Evolutionary conservation across 2,797 vertebrate genomes (phyloP), one percentile per base, ranked within the genome.

Genomic region (Phoeniculus purpureus): DNA sequence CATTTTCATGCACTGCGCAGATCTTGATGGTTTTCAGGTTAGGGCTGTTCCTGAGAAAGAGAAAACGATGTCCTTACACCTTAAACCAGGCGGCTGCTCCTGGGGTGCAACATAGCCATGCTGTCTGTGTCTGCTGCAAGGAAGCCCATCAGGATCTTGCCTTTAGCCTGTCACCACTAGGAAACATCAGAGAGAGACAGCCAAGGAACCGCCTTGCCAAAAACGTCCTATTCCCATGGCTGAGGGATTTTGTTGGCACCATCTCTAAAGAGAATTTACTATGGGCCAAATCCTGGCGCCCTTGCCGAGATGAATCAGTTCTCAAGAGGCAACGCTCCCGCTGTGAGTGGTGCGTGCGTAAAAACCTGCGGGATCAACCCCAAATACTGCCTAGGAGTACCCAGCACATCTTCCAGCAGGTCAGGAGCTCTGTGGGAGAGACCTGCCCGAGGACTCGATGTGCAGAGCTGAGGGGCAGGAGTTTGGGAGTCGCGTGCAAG

Each of bases 61-160:
- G 71, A 70, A 94, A 95, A 91, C 64, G 21, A 51, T 34, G 83
- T 75, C 89, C 73, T 85, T 91, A 47, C 58, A 91, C 84, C 80
- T 94, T 90, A 73, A 89, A 94, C 81, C 87, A 95, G 93, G 78
- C 92, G 76, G 82, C 86, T 86, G 83, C 92, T 96, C 96, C 94
- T 80, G 90, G 96, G 95, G 96, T 89, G 94, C 95, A 93, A 96
- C 95, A 96, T 78, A 94, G 94, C 95, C 31, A 3, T n/a, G 61
- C 83, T 89, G 93, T 94, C 83, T 89, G 93, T 94, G 94, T 94
- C 77, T 89, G 23, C 96, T 93, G 90, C 78, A 87, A 96, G 97
- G 96, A 95, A 97, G 95, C 96, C 96, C 83, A 77, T 83, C 91
- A 61, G 93, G 97, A 97, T 97, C 95, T 96, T 73, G 92, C 94